Percentiles rank a stretch among this genome's conserved stretches.
Evolutionary conservation across 2,797 vertebrate species (phyloP).

Genomic region (Oryzias sinensis): DNA sequence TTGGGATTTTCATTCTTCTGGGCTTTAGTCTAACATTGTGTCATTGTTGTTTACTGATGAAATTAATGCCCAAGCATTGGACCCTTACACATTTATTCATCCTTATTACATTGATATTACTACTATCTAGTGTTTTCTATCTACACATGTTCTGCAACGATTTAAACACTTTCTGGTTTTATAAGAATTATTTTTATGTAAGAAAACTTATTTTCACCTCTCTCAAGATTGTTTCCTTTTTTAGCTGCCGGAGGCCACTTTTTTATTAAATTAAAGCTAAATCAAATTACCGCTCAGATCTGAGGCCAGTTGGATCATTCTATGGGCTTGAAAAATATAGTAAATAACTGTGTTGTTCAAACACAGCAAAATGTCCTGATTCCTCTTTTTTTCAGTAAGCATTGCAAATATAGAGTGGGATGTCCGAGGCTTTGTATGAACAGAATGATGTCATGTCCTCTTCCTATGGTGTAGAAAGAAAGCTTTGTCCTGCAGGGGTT

Average conservation of each 20-base stretch:
- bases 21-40: too few relatives aligned
- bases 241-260: too few relatives aligned
- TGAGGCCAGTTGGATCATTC: conserved; percentile 18
- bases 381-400: conserved; percentile 26
- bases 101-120: too few relatives aligned
- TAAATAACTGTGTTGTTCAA: conserved; percentile 36
- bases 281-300: conserved; percentile 8
- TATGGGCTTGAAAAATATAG: conserved; percentile 9
- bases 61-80: too few relatives aligned
- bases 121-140: too few relatives aligned
- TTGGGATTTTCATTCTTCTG: too few relatives aligned
- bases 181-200: too few relatives aligned
- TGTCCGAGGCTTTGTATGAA: conserved; percentile 67
- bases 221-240: conserved; percentile 7
- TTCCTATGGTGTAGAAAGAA: conserved; percentile 78
- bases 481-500: conserved; percentile 71
- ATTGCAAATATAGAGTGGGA: conserved; percentile 55
- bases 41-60: too few relatives aligned
- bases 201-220: neutral
- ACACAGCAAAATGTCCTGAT: conserved; percentile 53
- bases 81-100: too few relatives aligned
- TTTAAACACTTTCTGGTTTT: too few relatives aligned
- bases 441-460: conserved; percentile 77
- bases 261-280: conserved; percentile 14
- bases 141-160: too few relatives aligned